Evolutionary conservation across 2,888 invertebrate genomes (phyloP).

Genomic region (Pyrrhosoma nymphula): DNA sequence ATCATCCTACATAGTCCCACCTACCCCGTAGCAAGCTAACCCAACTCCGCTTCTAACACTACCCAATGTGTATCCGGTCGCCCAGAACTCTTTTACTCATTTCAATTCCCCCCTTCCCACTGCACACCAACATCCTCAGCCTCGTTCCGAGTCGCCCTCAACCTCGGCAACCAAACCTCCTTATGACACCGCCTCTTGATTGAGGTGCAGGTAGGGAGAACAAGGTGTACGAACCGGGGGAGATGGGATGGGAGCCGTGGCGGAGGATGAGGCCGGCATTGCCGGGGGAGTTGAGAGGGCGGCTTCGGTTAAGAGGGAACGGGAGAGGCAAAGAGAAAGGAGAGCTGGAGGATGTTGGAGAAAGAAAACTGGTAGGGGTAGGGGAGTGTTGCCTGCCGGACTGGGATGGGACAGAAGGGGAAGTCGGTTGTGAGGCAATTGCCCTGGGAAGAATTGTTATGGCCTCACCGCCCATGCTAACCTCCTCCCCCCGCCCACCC

Average conservation of each 20-base stretch:
- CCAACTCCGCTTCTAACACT: not conserved
- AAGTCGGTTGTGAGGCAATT: conserved; percentile 29
- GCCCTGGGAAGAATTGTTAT: conserved; percentile 57
- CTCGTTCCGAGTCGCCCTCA: not conserved
- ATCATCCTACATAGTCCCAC: not conserved
- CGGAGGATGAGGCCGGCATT: not conserved
- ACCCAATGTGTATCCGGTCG: not conserved
- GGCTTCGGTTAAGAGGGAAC: conserved; percentile 26
- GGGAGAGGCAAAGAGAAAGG: not conserved
- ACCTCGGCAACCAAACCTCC: not conserved
- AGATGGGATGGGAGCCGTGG: not conserved
- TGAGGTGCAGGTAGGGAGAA: not conserved
- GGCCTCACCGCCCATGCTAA: conserved; percentile 1
- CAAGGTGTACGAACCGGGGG: not conserved
- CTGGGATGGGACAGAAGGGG: not conserved
- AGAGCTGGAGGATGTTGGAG: not conserved
- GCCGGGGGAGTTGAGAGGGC: conserved; percentile 14
- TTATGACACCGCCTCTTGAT: not conserved
- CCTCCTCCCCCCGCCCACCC: not conserved
- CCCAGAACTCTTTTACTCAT: not conserved
- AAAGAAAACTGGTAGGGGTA: not conserved
- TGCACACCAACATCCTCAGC: not conserved
- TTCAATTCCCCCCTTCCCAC: not conserved
- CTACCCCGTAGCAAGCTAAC: too few relatives aligned
- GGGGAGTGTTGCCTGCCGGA: not conserved